Evolutionary conservation across 2,113 vertebrate genomes (phyloP).

Genomic region (Sula dactylatra): DNA sequence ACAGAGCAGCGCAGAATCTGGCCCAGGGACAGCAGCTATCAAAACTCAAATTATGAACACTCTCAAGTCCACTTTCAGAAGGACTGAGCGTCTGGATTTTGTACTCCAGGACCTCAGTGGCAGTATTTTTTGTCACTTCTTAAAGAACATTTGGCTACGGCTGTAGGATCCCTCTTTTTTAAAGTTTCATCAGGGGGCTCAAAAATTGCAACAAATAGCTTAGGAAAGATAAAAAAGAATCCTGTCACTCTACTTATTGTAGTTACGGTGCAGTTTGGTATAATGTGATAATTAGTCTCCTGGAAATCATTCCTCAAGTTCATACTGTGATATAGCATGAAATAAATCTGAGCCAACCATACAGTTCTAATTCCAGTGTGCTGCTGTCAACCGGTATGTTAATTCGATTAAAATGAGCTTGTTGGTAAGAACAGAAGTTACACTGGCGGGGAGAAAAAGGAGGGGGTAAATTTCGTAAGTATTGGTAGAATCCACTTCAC

Average conservation of each 20-base stretch:
- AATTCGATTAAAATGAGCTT: slow-evolving; percentile 44
- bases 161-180: not conserved
- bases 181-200: not conserved
- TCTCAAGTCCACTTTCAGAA: not conserved
- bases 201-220: slow-evolving; percentile 20
- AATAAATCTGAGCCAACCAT: slow-evolving; percentile 53
- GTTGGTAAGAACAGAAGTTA: slow-evolving; percentile 31
- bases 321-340: slow-evolving; percentile 53
- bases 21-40: not conserved
- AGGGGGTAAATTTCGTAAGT: not conserved
- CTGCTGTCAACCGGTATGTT: slow-evolving; percentile 15
- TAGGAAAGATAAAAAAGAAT: slow-evolving; percentile 18
- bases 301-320: slow-evolving; percentile 59
- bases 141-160: not conserved
- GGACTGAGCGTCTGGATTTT: not conserved
- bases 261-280: not conserved
- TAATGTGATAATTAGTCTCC: slow-evolving; percentile 50
- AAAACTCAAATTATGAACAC: not conserved
- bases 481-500: slow-evolving; percentile 36
- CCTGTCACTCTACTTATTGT: not conserved
- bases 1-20: not conserved
- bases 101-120: not conserved
- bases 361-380: slow-evolving; percentile 17
- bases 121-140: not conserved
- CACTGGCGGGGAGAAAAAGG: not conserved